Evolutionary conservation across 2,888 invertebrate species (phyloP), one percentile per base, ranked within the genome.

Genomic region (Ecliptopera silaceata): DNA sequence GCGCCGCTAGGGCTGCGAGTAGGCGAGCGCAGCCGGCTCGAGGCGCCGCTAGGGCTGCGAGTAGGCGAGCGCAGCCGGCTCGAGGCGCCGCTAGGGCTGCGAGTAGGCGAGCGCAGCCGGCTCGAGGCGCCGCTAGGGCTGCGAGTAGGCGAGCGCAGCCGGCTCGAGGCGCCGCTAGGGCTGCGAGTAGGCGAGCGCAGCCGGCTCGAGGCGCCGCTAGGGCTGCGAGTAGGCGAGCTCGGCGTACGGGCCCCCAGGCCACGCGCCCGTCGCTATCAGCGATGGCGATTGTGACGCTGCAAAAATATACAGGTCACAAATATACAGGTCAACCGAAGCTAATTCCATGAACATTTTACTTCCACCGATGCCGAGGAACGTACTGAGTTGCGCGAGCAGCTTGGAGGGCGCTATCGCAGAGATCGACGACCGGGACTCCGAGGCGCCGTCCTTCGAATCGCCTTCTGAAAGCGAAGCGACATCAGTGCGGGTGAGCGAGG

Each of bases 161-260:
- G 5, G 32, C 10, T n/a, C 10, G 34, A 2, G 34, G 13, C 17
- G 70, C 49, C 11, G 43, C 43, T 48, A 57, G 43, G 57, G 57
- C 38, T 52, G 57, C 57, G 57, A 2, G 52, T 57, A 57, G 2
- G 52, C 32, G 18, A 57, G 34, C 4, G 17, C 8, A 4, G 18
- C 39, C 18, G 15, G 26, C 36, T 22, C 11, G n/a, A 8, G 29
- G 34, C 17, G 70, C 49, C 11, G 43, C 43, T 48, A 57, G 43
- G 57, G 57, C 38, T 52, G 57, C 57, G 57, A 2, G 52, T 57
- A 57, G 2, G 52, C 32, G 18, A 57, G 22, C 52, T 57, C 57
- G 26, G 82, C 79, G 82, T 82, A 86, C 2, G 83, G 77, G 61
- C 77, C 77, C 51, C 80, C 79, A 82, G 85, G 78, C 83, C 86